phyloP scores from a whole-genome alignment of 1,140 invertebrate genomes.

The Lepidurus couesii region DNA sequence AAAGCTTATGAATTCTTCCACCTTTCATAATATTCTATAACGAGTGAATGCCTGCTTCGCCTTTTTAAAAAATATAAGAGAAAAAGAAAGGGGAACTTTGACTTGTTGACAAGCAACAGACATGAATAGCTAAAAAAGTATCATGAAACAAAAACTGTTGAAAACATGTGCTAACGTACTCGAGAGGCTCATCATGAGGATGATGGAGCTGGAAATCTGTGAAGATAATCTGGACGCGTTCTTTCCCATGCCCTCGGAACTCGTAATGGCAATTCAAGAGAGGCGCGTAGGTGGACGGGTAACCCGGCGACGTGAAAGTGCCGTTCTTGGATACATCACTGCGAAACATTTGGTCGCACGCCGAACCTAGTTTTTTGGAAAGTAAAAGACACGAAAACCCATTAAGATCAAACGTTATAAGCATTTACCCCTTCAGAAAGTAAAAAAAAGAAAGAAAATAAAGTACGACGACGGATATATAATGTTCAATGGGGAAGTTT shows the following conservation, averaged over 20 bases:
- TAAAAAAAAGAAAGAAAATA: conserved; percentile 22
- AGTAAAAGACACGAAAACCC: conserved; percentile 34
- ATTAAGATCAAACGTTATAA: not conserved
- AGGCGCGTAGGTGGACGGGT: conserved; percentile 64
- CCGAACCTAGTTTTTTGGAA: conserved; percentile 54
- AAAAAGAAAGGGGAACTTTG: not conserved
- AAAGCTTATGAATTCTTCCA: too few relatives aligned
- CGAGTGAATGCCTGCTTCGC: not conserved
- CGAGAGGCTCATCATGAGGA: conserved; percentile 52
- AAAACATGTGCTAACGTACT: conserved; percentile 50
- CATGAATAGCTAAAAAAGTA: not conserved
- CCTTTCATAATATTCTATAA: not conserved
- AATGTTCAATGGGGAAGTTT: not conserved
- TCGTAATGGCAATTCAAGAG: conserved; percentile 73
- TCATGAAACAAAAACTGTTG: not conserved
- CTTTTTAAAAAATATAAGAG: not conserved
- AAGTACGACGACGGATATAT: not conserved
- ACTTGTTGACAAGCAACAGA: not conserved
- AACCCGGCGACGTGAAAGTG: conserved; percentile 67
- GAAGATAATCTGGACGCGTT: conserved; percentile 63
- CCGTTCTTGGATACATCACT: conserved; percentile 75
- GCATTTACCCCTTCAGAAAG: not conserved
- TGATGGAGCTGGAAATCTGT: conserved; percentile 63
- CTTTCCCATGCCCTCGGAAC: conserved; percentile 72
- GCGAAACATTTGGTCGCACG: conserved; percentile 67